These are phyloP conservation scores for Montipora cactus DNA, from an alignment of 64 coral and sea anemone species.

Conservation along the genomic window DNA sequence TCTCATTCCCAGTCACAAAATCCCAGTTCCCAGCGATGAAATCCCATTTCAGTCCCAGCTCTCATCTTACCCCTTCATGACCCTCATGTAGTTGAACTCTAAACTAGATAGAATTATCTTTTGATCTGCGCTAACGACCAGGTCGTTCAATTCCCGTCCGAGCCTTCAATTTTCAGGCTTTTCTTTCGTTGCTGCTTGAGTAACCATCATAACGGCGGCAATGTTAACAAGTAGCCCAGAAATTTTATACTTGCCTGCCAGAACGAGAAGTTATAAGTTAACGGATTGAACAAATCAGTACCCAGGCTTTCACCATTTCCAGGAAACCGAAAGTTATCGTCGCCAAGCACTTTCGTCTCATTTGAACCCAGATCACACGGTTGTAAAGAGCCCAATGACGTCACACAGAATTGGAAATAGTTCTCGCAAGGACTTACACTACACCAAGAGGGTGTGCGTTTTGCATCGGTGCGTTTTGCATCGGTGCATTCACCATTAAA, in stretches of 20 bases:
- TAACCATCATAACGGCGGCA: not conserved
- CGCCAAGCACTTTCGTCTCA: slow-evolving; percentile 35
- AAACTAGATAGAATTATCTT: too few species aligned
- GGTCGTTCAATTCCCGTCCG: too few species aligned
- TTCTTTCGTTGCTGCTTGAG: not conserved
- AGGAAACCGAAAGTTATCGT: slow-evolving; percentile 63
- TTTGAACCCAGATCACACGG: slow-evolving; percentile 39
- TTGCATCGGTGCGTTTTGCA: too few species aligned
- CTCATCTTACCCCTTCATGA: too few species aligned
- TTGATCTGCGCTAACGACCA: too few species aligned
- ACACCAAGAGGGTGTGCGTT: slow-evolving; percentile 23
- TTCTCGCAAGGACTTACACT: slow-evolving; percentile 38
- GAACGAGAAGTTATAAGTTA: slow-evolving; percentile 35
- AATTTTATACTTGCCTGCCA: slow-evolving; percentile 34
- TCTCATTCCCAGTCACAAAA: too few species aligned
- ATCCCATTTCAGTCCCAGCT: too few species aligned
- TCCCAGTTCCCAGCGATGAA: too few species aligned
- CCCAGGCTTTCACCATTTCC: slow-evolving; percentile 41
- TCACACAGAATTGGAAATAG: slow-evolving; percentile 67
- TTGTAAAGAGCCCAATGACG: slow-evolving; percentile 2
- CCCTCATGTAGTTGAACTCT: too few species aligned
- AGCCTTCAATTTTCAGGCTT: not conserved
- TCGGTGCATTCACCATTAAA: slow-evolving; percentile 52
- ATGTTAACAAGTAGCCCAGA: not conserved
- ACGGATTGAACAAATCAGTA: slow-evolving; percentile 31